Evolutionary conservation across 2,797 vertebrate species (phyloP).

Genomic region (Morelia viridis): DNA sequence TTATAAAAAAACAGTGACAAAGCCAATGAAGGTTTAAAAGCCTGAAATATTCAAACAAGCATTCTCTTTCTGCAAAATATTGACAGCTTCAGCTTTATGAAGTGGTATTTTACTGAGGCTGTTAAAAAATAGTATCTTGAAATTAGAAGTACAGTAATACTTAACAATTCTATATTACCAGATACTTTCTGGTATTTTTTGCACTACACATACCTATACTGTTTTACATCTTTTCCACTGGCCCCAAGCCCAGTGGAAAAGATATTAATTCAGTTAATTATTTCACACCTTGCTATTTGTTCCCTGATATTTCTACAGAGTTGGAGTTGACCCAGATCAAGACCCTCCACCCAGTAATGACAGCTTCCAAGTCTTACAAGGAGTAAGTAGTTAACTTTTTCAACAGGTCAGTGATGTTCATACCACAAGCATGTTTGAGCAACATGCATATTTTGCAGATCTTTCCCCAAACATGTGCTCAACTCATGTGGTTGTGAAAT

Average conservation of each 20-base stretch:
- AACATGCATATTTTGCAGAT: not conserved
- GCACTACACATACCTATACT: constrained; percentile 26
- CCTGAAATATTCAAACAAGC: not conserved
- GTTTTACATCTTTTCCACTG: constrained; percentile 46
- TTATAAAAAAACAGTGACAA: not conserved
- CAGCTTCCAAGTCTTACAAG: constrained; percentile 97
- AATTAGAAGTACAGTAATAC: not conserved
- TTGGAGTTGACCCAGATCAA: constrained; percentile 94
- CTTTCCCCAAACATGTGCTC: not conserved
- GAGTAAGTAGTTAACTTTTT: constrained; percentile 80
- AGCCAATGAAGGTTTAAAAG: not conserved
- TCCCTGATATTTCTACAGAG: constrained; percentile 76
- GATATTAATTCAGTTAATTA: constrained; percentile 29
- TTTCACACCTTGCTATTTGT: constrained; percentile 47
- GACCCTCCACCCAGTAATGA: constrained; percentile 88
- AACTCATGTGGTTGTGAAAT: not conserved
- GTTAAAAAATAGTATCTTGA: constrained; percentile 5
- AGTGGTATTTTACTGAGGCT: not conserved
- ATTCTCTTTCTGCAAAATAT: not conserved
- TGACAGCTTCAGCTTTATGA: not conserved
- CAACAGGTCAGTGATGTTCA: constrained; percentile 29
- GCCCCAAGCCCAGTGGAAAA: constrained; percentile 12
- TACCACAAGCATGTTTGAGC: not conserved
- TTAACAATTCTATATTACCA: constrained; percentile 3
- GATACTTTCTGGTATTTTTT: constrained; percentile 45